phyloP scores from a whole-genome alignment of 1,140 invertebrate genomes.

The Pseudomyrmex flavicornis region DNA sequence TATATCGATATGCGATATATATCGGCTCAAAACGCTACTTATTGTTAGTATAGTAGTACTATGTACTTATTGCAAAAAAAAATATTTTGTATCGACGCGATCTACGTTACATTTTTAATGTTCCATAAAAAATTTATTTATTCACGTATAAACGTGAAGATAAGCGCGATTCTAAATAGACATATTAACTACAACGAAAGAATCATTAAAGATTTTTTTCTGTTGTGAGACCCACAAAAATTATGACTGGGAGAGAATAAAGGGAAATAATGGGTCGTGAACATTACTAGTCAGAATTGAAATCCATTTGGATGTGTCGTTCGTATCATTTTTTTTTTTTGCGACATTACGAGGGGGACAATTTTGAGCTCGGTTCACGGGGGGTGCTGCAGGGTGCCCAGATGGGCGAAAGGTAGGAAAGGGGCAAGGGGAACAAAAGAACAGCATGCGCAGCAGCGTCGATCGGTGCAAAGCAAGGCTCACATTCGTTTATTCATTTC shows the following conservation, averaged over 20 bases:
- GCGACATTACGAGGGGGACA: not conserved
- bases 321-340: not conserved
- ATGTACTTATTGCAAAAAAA: too few relatives aligned
- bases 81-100: too few relatives aligned
- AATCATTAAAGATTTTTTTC: constrained; percentile 29
- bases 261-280: not conserved
- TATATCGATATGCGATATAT: too few relatives aligned
- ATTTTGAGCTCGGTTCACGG: constrained; percentile 20
- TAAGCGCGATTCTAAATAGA: too few relatives aligned
- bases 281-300: not conserved
- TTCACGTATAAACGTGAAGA: too few relatives aligned
- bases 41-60: too few relatives aligned
- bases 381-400: constrained; percentile 26
- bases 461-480: constrained; percentile 63
- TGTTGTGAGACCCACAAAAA: not conserved
- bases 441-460: constrained; percentile 55
- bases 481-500: constrained; percentile 21
- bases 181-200: not conserved
- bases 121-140: not conserved
- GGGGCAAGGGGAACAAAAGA: constrained; percentile 50
- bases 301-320: not conserved
- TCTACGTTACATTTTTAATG: too few relatives aligned
- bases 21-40: too few relatives aligned
- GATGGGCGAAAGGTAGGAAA: not conserved
- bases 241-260: not conserved